phyloP scores from a whole-genome alignment of 2,888 invertebrate species.

The Dryomyza anilis region DNA sequence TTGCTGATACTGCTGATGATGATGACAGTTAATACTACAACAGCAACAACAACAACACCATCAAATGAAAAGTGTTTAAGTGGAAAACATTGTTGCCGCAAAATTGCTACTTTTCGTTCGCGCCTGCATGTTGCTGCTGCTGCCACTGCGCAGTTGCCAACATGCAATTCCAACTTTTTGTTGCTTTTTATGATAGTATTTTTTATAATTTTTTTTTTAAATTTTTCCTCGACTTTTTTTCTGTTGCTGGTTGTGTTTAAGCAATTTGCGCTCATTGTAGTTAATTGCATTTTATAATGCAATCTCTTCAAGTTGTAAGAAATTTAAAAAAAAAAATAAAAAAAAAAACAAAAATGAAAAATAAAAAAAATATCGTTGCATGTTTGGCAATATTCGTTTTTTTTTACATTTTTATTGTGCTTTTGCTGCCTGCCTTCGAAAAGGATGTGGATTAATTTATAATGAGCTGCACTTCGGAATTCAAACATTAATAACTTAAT shows the following conservation, averaged over 20 bases:
- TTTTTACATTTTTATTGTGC: not conserved
- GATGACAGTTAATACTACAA: no score
- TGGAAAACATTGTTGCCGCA: conserved; percentile 10
- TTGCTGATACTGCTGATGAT: no score
- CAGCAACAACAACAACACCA: no score
- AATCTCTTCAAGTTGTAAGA: no score
- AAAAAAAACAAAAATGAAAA: no score
- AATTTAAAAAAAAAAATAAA: no score
- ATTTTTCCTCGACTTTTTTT: not conserved
- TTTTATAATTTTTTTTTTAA: not conserved
- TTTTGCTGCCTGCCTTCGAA: not conserved
- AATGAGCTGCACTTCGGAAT: not conserved
- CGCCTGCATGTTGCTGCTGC: not conserved
- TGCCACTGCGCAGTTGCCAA: not conserved
- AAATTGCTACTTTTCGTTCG: not conserved
- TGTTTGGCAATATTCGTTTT: not conserved
- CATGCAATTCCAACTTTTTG: conserved; percentile 6
- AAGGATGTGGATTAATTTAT: conserved; percentile 6
- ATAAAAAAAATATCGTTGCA: not conserved
- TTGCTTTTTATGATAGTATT: not conserved
- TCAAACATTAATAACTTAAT: conserved; percentile 14
- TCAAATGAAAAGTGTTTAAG: conserved; percentile 16
- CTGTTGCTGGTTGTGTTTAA: conserved; percentile 1
- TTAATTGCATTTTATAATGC: conserved; percentile 13
- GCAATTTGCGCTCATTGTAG: conserved; percentile 11